Conservation (phyloP, 2,113 vertebrate genomes). For the Alouatta palliata region DNA sequence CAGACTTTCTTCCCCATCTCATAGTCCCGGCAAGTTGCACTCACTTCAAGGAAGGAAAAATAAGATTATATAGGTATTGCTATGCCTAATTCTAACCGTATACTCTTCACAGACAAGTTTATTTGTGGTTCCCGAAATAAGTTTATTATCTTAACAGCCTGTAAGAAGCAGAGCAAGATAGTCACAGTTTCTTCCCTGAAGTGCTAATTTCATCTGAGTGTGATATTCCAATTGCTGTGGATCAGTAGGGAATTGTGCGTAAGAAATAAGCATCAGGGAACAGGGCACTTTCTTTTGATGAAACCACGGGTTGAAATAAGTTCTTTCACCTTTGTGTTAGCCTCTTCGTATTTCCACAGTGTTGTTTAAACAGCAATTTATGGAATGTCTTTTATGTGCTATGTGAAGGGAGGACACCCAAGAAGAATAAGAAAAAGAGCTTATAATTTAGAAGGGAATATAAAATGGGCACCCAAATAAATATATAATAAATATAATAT, state of each 20-base stretch:
- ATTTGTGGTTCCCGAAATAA: not conserved
- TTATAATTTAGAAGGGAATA: no score
- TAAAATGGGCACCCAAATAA: no score
- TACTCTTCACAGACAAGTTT: not conserved
- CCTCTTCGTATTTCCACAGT: not conserved
- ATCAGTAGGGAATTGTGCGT: not conserved
- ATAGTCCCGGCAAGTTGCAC: not conserved
- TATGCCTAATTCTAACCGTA: not conserved
- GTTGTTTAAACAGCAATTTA: no score
- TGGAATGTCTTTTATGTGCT: no score
- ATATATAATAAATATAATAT: no score
- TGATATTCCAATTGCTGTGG: not conserved
- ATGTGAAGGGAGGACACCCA: no score
- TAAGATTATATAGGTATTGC: not conserved
- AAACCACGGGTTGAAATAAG: not conserved
- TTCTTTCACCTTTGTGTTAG: not conserved
- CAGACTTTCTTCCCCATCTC: not conserved
- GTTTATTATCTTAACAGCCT: not conserved
- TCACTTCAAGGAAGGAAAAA: not conserved
- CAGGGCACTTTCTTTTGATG: not conserved
- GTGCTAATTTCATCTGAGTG: not conserved
- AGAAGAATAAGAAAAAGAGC: no score
- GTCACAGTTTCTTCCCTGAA: not conserved
- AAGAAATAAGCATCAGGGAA: not conserved
- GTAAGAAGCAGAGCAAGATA: not conserved